phyloP scores from a whole-genome alignment of 2,797 vertebrate genomes.

The Echeneis naucrates region DNA sequence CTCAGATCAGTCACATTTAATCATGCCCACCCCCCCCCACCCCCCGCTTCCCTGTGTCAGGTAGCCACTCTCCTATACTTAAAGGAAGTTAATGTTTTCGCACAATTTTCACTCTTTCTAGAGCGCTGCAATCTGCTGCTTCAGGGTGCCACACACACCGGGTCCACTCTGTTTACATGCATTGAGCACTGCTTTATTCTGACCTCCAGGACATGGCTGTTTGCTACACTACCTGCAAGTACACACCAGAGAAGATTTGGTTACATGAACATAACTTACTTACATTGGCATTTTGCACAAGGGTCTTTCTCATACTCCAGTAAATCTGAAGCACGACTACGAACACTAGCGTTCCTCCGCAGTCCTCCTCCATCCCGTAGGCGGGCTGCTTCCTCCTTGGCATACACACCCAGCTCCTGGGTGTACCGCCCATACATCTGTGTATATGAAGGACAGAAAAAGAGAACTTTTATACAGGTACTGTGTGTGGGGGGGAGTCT shows the following conservation, averaged over 20 bases:
- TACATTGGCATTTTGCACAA: conserved; percentile 91
- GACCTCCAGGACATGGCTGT: conserved; percentile 45
- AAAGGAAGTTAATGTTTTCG: conserved; percentile 45
- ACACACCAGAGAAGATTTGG: neutral
- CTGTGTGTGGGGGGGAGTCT: conserved; percentile 28
- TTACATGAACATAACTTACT: conserved; percentile 80
- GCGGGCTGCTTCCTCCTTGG: conserved; percentile 94
- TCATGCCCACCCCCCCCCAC: conserved; percentile 66
- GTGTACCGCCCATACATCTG: conserved; percentile 99
- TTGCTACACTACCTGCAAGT: neutral
- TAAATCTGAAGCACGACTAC: conserved; percentile 85
- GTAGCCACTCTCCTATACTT: conserved; percentile 42
- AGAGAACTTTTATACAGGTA: conserved; percentile 36
- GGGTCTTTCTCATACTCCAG: conserved; percentile 91
- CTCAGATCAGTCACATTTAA: conserved; percentile 71
- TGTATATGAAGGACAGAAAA: conserved; percentile 27
- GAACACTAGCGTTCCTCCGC: conserved; percentile 77
- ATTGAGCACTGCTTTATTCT: conserved; percentile 16
- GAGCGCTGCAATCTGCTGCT: conserved; percentile 30
- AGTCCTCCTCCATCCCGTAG: conserved; percentile 87
- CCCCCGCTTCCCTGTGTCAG: conserved; percentile 32
- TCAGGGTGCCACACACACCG: conserved; percentile 10
- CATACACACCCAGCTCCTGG: conserved; percentile 94
- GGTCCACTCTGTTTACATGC: conserved; percentile 10
- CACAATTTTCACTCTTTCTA: conserved; percentile 45